Percentiles rank a stretch among this genome's conserved stretches.
These are phyloP conservation scores for Malachius bipustulatus DNA, from an alignment of 2,888 invertebrate species.

Conservation along the genomic window DNA sequence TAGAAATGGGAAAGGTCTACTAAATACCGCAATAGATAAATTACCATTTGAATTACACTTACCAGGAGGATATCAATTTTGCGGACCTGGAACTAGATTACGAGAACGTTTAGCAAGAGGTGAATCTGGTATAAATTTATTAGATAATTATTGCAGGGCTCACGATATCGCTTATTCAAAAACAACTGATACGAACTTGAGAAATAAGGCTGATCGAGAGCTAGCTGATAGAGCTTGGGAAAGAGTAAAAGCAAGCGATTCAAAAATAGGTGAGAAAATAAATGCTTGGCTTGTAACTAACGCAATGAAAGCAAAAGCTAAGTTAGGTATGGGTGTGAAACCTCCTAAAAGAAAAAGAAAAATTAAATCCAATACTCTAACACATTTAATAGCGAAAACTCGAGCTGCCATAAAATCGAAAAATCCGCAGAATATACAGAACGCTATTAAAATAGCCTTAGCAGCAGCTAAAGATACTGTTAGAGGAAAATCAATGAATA, in stretches of 20 bases:
- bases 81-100: conserved; percentile 20
- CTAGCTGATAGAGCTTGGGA: conserved; percentile 24
- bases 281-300: conserved; percentile 21
- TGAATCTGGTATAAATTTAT: conserved; percentile 24
- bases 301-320: conserved; percentile 25
- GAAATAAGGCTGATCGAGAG: conserved; percentile 26
- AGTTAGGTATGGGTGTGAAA: conserved; percentile 22
- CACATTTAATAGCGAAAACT: no score
- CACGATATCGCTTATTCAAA: conserved; percentile 26
- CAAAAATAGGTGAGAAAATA: conserved; percentile 23
- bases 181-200: conserved; percentile 14
- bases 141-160: conserved; percentile 25
- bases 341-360: no score
- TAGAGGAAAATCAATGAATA: no score
- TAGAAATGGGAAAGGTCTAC: conserved; percentile 15
- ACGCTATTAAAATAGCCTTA: no score
- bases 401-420: no score
- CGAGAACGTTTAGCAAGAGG: conserved; percentile 22
- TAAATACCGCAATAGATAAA: conserved; percentile 18
- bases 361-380: no score
- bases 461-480: no score
- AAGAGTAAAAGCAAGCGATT: conserved; percentile 21
- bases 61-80: conserved; percentile 15
- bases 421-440: no score
- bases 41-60: conserved; percentile 20